Percentiles rank a stretch among this genome's conserved stretches.
phyloP scores from a whole-genome alignment of 2,888 invertebrate species.

The Eupithecia pulchellata region DNA sequence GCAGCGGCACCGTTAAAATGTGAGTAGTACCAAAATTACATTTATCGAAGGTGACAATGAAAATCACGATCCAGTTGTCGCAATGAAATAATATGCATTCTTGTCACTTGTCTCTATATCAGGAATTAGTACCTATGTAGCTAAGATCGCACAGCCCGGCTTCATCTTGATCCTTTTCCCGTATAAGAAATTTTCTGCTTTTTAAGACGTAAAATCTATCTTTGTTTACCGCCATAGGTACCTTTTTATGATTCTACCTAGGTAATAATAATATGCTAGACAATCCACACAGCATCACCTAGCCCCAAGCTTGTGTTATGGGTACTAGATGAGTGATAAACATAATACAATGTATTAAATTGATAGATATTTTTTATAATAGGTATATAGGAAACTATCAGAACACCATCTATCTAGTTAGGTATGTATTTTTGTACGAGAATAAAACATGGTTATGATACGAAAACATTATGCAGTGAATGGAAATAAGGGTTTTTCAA shows the following conservation, averaged over 20 bases:
- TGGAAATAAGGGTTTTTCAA: background rate
- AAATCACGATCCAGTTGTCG: constrained; percentile 1
- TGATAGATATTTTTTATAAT: no score
- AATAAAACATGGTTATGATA: no score
- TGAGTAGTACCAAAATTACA: constrained; percentile 45
- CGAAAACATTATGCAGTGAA: background rate
- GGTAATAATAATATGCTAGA: no score
- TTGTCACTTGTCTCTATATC: background rate
- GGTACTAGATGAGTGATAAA: no score
- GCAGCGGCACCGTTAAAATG: constrained; percentile 56
- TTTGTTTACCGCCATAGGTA: background rate
- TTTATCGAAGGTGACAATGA: background rate
- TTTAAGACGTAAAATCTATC: background rate
- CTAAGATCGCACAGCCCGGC: background rate
- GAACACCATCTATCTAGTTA: no score
- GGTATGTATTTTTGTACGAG: no score
- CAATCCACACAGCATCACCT: no score
- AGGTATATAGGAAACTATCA: no score
- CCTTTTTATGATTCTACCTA: background rate
- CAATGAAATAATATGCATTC: background rate
- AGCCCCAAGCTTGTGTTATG: no score
- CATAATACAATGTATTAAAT: no score
- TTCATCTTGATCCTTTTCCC: background rate
- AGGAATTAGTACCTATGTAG: background rate
- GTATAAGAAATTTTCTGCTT: background rate